Base-by-base conservation (phyloP, 2,888 invertebrate species). In the Drosophila nigritarsus region DNA sequence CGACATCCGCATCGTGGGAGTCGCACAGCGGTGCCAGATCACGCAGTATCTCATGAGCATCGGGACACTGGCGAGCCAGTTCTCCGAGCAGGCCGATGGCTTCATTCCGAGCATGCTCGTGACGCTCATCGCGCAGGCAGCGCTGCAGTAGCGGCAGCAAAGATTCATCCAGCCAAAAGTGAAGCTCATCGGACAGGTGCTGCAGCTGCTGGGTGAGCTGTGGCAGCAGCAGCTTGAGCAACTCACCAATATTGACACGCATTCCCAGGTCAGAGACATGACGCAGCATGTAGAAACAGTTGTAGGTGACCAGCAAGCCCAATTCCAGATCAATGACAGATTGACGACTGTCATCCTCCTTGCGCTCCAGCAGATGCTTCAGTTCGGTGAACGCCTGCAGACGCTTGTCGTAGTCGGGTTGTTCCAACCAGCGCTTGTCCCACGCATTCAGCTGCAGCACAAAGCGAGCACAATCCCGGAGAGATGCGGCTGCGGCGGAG, bases 371-470 rank as follows among this genome's bases (percentile, higher is more conserved):
- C 64, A 95, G 90, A 51, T 94, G 91, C 71, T 95, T 95, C 48
- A 98, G 95, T 82, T 94, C 93, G 83, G 95, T 95, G 83, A 97
- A 97, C 0, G 97, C 97, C 62, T 96, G 95, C 29, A 98, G 94
- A 82, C 99, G 94, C 82, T 94, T 94, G 72, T 97, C 96, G 87
- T 97, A 98, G 93, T 99, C 98, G 0, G 99, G 98, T 91, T 99
- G 98, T 84, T 99, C 98, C n/a, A 99, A 94, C 95, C 97, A 97
- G 75, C 96, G 95, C 51, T 95, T 94, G 92, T 99, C 97, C 94
- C 96, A 98, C 0, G 98, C 96, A 93, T 99, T 99, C 83, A 99
- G 94, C 91, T 96, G 95, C 7, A 92, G 91, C 3, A 97, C 92
- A 18, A 96, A 89, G 18, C 94, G 92, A 0, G 95, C 94, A 48